These are phyloP conservation scores for Cylindroiulus punctatus DNA, from an alignment of 2,888 invertebrate genomes.

Conservation along the genomic window DNA sequence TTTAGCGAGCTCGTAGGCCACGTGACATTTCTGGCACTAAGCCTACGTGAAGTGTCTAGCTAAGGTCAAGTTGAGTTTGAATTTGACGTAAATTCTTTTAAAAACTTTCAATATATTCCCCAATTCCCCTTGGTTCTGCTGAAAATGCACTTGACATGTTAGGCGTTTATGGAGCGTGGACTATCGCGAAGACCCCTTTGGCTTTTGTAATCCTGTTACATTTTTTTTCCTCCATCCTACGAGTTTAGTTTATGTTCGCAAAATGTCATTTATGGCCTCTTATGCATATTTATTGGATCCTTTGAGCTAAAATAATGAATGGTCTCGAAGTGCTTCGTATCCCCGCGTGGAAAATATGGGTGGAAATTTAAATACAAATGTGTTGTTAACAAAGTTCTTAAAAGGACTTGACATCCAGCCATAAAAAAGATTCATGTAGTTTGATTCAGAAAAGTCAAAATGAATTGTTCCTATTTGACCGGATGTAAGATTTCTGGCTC, in stretches of 20 bases:
- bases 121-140: background rate
- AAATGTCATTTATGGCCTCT: constrained; percentile 20
- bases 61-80: constrained; percentile 3
- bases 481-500: no score
- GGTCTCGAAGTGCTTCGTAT: background rate
- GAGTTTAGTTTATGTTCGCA: constrained; percentile 6
- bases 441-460: background rate
- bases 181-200: background rate
- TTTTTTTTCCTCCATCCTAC: background rate
- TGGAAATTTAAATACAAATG: constrained; percentile 23
- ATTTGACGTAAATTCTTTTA: constrained; percentile 37
- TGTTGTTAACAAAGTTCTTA: constrained; percentile 22
- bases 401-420: background rate
- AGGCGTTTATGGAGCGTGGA: constrained; percentile 13
- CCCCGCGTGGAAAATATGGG: background rate
- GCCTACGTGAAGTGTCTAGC: constrained; percentile 22
- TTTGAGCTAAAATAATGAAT: constrained; percentile 30
- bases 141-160: constrained; percentile 14
- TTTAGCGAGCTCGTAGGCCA: background rate
- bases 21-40: constrained; percentile 21
- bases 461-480: background rate
- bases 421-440: background rate
- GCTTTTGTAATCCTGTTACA: constrained; percentile 21
- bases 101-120: constrained; percentile 42
- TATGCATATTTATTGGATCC: background rate